Conservation (phyloP, 2,888 invertebrate species). For the Neoascia interrupta region DNA sequence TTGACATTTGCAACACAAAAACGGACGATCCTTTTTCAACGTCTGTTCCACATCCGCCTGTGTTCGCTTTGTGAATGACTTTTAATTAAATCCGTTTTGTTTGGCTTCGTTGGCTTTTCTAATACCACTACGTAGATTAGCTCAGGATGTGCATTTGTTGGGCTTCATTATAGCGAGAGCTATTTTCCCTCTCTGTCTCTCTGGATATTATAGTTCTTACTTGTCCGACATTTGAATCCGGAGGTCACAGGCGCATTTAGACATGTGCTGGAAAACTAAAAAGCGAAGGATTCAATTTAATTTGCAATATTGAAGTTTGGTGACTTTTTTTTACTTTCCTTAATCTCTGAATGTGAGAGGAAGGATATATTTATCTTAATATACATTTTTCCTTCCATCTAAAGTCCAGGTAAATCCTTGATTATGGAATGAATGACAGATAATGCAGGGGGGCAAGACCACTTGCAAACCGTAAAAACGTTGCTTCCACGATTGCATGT, state of each 20-base stretch:
- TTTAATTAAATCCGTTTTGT: slow-evolving; percentile 65
- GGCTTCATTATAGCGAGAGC: slow-evolving; percentile 57
- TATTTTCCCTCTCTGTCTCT: too few species aligned
- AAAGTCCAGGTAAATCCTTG: slow-evolving; percentile 42
- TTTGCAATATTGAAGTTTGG: slow-evolving; percentile 55
- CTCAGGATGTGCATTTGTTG: slow-evolving; percentile 57
- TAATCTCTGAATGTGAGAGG: background rate
- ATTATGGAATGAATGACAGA: slow-evolving; percentile 41
- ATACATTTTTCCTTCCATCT: slow-evolving; percentile 21
- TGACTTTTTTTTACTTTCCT: slow-evolving; percentile 2
- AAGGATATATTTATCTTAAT: background rate
- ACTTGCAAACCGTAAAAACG: slow-evolving; percentile 7
- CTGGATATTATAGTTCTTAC: too few species aligned
- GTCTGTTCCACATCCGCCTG: background rate
- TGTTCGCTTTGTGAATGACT: slow-evolving; percentile 34
- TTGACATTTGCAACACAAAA: slow-evolving; percentile 45
- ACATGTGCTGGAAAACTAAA: too few species aligned
- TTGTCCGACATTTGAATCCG: background rate
- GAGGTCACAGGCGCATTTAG: too few species aligned
- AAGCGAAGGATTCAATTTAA: slow-evolving; percentile 39
- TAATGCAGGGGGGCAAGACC: background rate
- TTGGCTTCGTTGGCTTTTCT: slow-evolving; percentile 49
- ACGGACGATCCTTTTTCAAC: background rate
- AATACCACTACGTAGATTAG: slow-evolving; percentile 36
- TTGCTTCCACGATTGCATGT: slow-evolving; percentile 4